A percentile compares a stretch with the other conserved stretches of the same genome.
phyloP scores from a whole-genome alignment of 2,113 vertebrate genomes.

The Ceyx margarethae region DNA sequence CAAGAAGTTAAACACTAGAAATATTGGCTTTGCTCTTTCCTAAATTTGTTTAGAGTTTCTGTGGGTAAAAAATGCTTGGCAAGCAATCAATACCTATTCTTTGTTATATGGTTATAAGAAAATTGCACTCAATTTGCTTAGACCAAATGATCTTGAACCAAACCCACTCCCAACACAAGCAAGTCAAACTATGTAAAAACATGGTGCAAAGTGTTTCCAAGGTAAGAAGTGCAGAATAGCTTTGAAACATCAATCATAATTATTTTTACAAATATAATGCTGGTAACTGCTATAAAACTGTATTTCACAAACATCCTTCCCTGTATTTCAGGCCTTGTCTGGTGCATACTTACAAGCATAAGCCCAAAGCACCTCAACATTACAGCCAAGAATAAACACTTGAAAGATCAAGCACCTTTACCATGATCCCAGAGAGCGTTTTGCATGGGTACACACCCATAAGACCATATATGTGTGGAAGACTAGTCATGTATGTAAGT shows the following conservation, averaged over 20 bases:
- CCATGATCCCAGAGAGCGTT: neutral
- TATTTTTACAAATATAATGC: neutral
- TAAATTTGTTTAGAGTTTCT: slow-evolving; percentile 16
- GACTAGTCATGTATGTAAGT: neutral
- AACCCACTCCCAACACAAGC: neutral
- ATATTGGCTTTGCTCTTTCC: slow-evolving; percentile 5
- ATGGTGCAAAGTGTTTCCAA: neutral
- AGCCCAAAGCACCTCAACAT: neutral
- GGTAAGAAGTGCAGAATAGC: neutral
- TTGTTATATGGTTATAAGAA: neutral
- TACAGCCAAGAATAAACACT: neutral
- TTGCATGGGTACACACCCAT: rapidly evolving
- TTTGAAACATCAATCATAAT: neutral
- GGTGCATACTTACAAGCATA: neutral
- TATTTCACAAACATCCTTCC: neutral
- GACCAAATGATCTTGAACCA: neutral
- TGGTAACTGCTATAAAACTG: neutral
- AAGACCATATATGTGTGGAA: neutral
- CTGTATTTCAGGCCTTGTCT: neutral
- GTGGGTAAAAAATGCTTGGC: neutral
- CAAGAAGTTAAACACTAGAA: slow-evolving; percentile 25
- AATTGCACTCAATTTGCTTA: slow-evolving; percentile 17
- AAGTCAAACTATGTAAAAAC: neutral
- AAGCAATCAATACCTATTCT: slow-evolving; percentile 15
- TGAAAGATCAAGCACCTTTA: neutral